phyloP scores from a whole-genome alignment of 1,140 invertebrate species.

The Centruroides vittatus region DNA sequence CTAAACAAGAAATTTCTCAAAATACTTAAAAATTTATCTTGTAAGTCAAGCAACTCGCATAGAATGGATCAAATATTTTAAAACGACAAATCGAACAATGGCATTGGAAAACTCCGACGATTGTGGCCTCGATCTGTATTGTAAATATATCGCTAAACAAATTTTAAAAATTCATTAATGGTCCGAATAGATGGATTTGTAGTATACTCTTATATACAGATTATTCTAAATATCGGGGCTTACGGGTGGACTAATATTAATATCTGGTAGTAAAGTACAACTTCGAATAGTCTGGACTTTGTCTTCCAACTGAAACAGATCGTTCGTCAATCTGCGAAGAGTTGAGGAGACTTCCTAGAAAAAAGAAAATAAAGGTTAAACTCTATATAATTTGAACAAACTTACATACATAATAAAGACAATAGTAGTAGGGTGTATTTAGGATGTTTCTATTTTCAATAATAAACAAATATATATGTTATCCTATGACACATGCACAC shows the following conservation, averaged over 20 bases:
- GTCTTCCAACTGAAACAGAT: conserved; percentile 16
- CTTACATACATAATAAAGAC: no score
- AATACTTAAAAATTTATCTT: neutral
- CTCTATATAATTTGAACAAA: no score
- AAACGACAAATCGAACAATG: neutral
- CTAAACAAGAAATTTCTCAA: neutral
- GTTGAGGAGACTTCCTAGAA: conserved; percentile 9
- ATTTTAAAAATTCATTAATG: neutral
- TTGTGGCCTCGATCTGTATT: neutral
- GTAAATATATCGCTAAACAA: neutral
- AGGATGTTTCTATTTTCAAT: no score
- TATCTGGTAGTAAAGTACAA: conserved; percentile 11
- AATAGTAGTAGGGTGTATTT: no score
- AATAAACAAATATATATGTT: no score
- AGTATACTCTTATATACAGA: neutral
- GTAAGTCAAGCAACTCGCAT: neutral
- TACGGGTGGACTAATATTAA: neutral
- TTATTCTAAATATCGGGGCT: neutral
- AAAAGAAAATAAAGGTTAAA: no score
- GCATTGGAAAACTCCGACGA: neutral
- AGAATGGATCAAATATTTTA: neutral
- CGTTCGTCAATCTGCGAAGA: conserved; percentile 12
- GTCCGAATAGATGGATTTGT: neutral
- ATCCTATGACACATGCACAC: no score
- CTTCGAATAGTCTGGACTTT: conserved; percentile 10